Evolutionary conservation across 2,888 invertebrate species (phyloP).

Genomic region (Eristalinus sepulchralis): DNA sequence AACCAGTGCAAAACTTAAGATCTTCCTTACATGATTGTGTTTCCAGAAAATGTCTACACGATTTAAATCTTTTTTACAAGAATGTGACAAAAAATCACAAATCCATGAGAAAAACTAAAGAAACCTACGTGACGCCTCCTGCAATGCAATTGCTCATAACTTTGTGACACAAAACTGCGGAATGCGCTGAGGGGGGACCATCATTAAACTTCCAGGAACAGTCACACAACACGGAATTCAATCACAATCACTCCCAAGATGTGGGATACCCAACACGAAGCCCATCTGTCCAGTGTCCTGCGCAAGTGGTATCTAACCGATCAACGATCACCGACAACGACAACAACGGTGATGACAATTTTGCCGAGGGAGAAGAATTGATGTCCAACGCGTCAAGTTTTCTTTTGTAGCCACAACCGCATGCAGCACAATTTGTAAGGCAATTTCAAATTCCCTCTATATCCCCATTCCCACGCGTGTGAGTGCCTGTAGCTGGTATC

Average conservation of each 20-base stretch:
- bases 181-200: neutral
- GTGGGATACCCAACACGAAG: neutral
- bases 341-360: neutral
- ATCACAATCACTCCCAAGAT: neutral
- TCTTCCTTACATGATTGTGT: no score
- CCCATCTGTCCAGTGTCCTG: neutral
- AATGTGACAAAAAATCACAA: neutral
- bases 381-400: neutral
- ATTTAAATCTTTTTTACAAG: no score
- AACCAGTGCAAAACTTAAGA: no score
- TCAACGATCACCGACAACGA: neutral
- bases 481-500: neutral
- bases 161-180: neutral
- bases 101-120: neutral
- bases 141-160: neutral
- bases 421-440: slow-evolving; percentile 10
- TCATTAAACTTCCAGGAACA: neutral
- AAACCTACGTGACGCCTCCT: neutral
- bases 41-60: no score
- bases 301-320: neutral
- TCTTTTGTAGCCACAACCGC: neutral
- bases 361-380: neutral
- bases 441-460: neutral
- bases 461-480: neutral
- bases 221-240: neutral